Evolutionary conservation across 64 coral and sea anemone genomes (phyloP), one percentile per base, ranked within the genome.

Genomic region (Actinia equina): DNA sequence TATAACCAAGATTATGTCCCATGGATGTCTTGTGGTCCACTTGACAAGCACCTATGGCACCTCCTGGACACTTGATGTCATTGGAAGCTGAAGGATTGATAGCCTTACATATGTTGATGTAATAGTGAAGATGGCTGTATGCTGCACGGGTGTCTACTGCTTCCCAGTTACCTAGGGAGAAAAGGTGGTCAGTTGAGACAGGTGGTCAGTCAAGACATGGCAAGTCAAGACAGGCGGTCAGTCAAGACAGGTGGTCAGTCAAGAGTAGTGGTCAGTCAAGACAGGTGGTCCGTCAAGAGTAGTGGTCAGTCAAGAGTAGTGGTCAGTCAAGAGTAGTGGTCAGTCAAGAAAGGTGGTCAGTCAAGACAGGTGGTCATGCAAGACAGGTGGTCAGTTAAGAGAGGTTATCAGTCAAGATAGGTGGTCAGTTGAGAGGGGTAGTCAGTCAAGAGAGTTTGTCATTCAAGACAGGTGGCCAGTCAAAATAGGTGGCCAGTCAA

Each of bases 81-180:
- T 56, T 45, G 13, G 46, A 25, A 5, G 46, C 49, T 15, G 27
- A 59, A 22, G 79, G 63, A 55, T 94, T 94, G 37, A 89, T 70
- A 63, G 89, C 26, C 9, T 89, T 86, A 19, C 95, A 98, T 7
- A 98, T 86, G 62, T 98, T 98, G 51, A 98, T 98, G 71, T 82
- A 98, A 65, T 98, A 98, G 18, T 98, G 92, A 18, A 98, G 89
- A n/a, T 98, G 92, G 15, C 71, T 90, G 42, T 96, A 67, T 43
- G 84, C 14, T 45, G 90, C 5, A 53, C 93, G 80, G 27, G 90
- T 88, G 52, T 98, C 95, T 78, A 92, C 95, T 37, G 95, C 95
- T 52, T 94, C 90, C 95, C 95, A 98, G 88, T 98, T 98, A 13
- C 90, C 95, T 98, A 71, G 9, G 14, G 3, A 12, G 14, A 13